Conservation (phyloP, 2,113 vertebrate genomes). For the Hippocampus barbouri region DNA sequence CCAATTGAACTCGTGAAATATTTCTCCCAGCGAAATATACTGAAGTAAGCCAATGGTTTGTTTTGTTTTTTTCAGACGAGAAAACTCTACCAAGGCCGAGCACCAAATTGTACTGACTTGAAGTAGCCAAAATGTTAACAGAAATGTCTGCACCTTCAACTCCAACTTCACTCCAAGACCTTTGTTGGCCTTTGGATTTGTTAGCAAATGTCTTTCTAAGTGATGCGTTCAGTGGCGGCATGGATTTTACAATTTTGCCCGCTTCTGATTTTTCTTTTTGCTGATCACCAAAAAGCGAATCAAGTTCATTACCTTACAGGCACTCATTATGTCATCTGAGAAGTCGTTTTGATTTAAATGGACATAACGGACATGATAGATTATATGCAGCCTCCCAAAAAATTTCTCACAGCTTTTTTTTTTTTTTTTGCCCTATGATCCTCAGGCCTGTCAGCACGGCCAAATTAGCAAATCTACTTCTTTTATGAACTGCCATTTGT, state of each 20-base stretch:
- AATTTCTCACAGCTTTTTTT: not conserved
- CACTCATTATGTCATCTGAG: not conserved
- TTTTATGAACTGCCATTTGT: not conserved
- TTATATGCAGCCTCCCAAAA: not conserved
- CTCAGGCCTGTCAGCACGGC: not conserved
- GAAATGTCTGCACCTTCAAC: not conserved
- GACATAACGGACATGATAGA: not conserved
- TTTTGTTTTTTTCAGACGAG: not conserved
- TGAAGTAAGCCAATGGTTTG: not conserved
- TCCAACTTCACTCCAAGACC: not conserved
- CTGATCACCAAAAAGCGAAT: not conserved
- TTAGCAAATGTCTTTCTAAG: not conserved
- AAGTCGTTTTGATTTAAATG: not conserved
- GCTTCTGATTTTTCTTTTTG: not conserved
- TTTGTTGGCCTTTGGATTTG: not conserved
- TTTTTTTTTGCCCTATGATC: not conserved
- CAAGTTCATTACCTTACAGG: not conserved
- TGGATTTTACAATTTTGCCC: not conserved
- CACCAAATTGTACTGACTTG: not conserved
- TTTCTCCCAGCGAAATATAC: not conserved
- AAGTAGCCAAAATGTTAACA: not conserved
- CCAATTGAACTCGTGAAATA: slow-evolving; percentile 7
- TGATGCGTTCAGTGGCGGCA: too few species aligned
- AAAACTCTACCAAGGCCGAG: not conserved
- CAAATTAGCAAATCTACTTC: not conserved